phyloP scores from a whole-genome alignment of 2,113 vertebrate genomes.

The Typhlomys cinereus region DNA sequence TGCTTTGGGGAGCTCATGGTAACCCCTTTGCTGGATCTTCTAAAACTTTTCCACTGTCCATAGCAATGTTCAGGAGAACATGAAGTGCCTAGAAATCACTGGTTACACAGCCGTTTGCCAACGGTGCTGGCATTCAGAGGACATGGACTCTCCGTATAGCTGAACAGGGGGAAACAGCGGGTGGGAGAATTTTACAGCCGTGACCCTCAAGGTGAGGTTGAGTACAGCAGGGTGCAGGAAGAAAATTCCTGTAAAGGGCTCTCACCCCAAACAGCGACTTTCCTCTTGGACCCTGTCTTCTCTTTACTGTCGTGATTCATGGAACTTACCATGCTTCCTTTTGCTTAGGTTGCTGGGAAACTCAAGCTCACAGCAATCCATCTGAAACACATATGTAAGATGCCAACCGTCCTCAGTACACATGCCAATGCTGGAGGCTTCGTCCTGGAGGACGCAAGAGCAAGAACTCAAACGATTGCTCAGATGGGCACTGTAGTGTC shows the following conservation, averaged over 20 bases:
- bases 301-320: not conserved
- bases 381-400: not conserved
- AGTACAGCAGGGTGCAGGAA: not conserved
- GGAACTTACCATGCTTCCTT: not conserved
- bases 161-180: not conserved
- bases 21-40: not conserved
- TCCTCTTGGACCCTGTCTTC: not conserved
- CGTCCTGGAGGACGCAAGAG: not conserved
- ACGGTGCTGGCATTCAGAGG: not conserved
- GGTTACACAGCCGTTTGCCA: not conserved
- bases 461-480: too few relatives aligned
- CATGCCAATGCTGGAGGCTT: rapidly evolving
- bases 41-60: not conserved
- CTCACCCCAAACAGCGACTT: not conserved
- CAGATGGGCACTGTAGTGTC: not conserved
- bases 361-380: not conserved
- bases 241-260: not conserved
- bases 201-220: not conserved
- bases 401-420: too few relatives aligned
- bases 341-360: not conserved
- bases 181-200: not conserved
- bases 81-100: not conserved
- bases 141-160: not conserved
- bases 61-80: not conserved
- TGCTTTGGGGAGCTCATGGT: not conserved